Evolutionary conservation across 2,113 vertebrate species (phyloP).

Genomic region (Barnardius zonarius): DNA sequence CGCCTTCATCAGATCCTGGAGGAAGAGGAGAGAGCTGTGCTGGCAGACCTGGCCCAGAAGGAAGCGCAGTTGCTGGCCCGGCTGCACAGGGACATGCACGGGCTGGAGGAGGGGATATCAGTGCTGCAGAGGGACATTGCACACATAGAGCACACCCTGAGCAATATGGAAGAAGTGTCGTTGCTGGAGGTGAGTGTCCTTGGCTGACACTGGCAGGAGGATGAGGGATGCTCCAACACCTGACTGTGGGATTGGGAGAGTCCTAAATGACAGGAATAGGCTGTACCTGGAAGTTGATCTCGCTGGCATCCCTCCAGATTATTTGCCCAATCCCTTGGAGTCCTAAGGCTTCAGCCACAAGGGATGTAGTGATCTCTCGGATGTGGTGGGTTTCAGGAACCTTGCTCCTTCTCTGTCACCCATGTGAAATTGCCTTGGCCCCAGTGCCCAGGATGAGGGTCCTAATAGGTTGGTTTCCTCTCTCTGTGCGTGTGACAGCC

Average conservation of each 20-base stretch:
- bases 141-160: conserved; percentile 43
- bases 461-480: not conserved
- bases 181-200: conserved; percentile 71
- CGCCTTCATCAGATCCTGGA: conserved; percentile 78
- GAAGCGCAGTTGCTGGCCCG: conserved; percentile 65
- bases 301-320: not conserved
- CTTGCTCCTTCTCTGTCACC: not conserved
- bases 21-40: conserved; percentile 73
- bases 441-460: not conserved
- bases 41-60: conserved; percentile 73
- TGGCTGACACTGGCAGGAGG: not conserved
- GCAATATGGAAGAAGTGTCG: not conserved
- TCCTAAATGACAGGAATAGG: not conserved
- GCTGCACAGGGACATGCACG: conserved; percentile 65
- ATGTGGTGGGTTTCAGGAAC: not conserved
- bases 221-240: not conserved
- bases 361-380: not conserved
- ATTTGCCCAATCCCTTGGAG: not conserved
- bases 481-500: not conserved
- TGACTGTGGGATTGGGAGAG: not conserved
- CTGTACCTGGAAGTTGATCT: not conserved
- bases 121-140: conserved; percentile 70
- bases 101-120: conserved; percentile 39
- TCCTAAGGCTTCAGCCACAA: not conserved
- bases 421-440: not conserved